Percentiles rank a stretch among this genome's conserved stretches.
Evolutionary conservation across 2,113 vertebrate genomes (phyloP).

Genomic region (Mesitornis unicolor): DNA sequence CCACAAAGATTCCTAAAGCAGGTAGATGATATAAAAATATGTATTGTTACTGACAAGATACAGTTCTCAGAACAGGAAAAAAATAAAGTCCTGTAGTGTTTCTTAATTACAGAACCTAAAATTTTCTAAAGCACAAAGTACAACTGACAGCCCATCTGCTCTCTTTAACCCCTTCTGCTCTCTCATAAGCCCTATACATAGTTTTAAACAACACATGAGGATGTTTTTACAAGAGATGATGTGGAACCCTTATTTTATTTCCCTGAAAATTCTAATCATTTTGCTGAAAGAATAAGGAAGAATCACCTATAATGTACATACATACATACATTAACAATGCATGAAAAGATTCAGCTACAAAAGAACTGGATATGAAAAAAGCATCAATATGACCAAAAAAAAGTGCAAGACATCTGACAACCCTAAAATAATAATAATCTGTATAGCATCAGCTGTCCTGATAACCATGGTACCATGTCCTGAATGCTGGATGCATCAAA

Average conservation of each 20-base stretch:
- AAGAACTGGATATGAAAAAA: neutral
- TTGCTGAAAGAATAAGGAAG: neutral
- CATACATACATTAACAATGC: neutral
- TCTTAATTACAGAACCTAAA: neutral
- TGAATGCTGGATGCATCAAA: neutral
- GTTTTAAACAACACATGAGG: neutral
- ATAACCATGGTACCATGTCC: neutral
- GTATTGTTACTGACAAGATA: neutral
- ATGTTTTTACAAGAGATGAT: neutral
- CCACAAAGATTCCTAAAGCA: neutral
- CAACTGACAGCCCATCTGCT: neutral
- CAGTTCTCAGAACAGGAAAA: neutral
- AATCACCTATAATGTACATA: neutral
- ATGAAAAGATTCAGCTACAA: neutral
- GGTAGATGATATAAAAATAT: neutral
- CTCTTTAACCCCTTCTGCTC: neutral
- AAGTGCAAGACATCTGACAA: neutral
- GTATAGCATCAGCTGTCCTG: neutral
- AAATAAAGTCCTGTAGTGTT: neutral
- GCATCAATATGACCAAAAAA: neutral
- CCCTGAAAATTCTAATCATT: neutral
- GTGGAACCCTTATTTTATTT: neutral
- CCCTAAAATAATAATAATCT: neutral
- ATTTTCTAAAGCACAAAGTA: neutral
- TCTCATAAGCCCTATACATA: neutral